Conservation (phyloP, 2,113 vertebrate genomes). For the Apteryx owenii region DNA sequence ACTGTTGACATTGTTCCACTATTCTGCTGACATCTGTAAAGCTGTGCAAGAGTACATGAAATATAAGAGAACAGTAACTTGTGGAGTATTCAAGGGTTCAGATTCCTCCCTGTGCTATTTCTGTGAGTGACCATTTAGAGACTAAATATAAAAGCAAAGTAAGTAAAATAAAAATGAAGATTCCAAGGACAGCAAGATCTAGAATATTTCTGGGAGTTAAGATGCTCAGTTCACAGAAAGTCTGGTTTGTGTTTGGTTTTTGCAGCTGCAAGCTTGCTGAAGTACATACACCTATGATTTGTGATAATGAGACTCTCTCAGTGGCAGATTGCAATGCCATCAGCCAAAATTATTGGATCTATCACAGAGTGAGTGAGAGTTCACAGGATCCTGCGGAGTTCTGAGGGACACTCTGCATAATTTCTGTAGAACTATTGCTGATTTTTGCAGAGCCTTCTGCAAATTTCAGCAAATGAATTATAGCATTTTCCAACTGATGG, state of each 20-base stretch:
- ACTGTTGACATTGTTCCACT: not conserved
- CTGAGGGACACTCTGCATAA: not conserved
- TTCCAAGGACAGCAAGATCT: not conserved
- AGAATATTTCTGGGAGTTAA: not conserved
- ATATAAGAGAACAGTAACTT: not conserved
- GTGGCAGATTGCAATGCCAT: conserved; percentile 28
- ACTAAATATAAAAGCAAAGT: not conserved
- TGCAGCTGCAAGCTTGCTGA: not conserved
- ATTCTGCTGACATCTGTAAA: not conserved
- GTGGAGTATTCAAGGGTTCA: not conserved
- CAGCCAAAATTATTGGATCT: conserved; percentile 45
- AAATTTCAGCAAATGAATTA: conserved; percentile 11
- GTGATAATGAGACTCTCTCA: conserved; percentile 3
- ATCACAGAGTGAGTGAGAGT: not conserved
- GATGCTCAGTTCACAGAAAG: not conserved
- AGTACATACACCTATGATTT: conserved; percentile 10
- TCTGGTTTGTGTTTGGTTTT: not conserved
- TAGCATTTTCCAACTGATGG: not conserved
- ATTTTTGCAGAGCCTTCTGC: conserved; percentile 2
- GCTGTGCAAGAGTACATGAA: not conserved
- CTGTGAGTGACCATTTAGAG: not conserved
- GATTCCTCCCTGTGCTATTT: not conserved
- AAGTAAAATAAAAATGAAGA: not conserved
- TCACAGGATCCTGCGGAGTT: conserved; percentile 10
- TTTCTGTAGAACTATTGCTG: not conserved